Evolutionary conservation across 2,888 invertebrate genomes (phyloP).

Genomic region (Nasonovia ribisnigri): DNA sequence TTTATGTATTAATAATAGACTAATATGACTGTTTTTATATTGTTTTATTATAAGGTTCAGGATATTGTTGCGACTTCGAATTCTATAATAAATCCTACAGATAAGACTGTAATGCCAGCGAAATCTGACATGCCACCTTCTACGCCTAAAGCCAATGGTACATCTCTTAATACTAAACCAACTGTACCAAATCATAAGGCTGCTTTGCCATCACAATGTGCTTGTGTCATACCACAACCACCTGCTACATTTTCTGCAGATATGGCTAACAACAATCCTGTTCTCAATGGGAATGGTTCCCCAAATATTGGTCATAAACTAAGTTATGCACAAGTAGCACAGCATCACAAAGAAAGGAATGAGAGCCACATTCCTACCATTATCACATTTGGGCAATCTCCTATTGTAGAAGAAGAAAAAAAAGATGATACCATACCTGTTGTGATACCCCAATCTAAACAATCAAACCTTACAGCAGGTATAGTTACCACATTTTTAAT

Average conservation of each 20-base stretch:
- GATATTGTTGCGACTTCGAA: constrained; percentile 52
- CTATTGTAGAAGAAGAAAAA: constrained; percentile 53
- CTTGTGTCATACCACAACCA: constrained; percentile 64
- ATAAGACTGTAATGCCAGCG: constrained; percentile 63
- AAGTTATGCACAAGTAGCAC: constrained; percentile 79
- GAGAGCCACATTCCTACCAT: constrained; percentile 66
- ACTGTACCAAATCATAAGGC: constrained; percentile 56
- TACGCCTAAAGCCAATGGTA: constrained; percentile 58
- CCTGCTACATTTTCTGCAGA: constrained; percentile 57
- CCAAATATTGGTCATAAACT: constrained; percentile 70
- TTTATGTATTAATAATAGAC: not conserved
- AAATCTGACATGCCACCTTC: constrained; percentile 53
- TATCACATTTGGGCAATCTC: constrained; percentile 49
- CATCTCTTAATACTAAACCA: constrained; percentile 57
- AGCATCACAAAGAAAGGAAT: constrained; percentile 74
- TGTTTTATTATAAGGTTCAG: constrained; percentile 42
- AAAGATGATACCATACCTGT: constrained; percentile 47
- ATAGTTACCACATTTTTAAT: not conserved
- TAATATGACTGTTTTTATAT: not conserved
- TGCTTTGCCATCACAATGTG: constrained; percentile 58
- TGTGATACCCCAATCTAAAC: constrained; percentile 49
- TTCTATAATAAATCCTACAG: constrained; percentile 59
- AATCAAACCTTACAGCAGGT: constrained; percentile 51
- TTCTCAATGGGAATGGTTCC: constrained; percentile 57
- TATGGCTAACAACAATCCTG: constrained; percentile 58